Base-by-base conservation (phyloP, 2,888 invertebrate genomes). In the Phrixothrix hirtus region DNA sequence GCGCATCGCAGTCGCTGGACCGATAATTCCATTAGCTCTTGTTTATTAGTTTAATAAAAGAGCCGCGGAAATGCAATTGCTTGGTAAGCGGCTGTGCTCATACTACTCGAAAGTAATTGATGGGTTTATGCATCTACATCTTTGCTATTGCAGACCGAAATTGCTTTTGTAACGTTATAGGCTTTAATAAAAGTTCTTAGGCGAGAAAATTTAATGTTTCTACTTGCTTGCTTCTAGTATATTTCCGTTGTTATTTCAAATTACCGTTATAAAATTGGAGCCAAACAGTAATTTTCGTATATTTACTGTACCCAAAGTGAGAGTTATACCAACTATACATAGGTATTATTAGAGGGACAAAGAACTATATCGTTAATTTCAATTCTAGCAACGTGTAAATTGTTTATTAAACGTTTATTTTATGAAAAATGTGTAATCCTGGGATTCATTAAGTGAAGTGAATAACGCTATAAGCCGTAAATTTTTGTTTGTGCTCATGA, bases 11-110 rank as follows among this genome's bases (percentile, higher is more conserved):
- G 45, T 26, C 39, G 50, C 44, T 26, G 42, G 38, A 47, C 46
- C 47, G 43, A 57, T 54, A 57, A 57, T 54, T 41, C 53, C 53
- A 57, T 57, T 57, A 54, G 41, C 25, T 32, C 45, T 56, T 57
- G 57, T 57, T 57, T 57, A 57, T 57, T 57, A 57, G 57, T 57
- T 57, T 54, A 57, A 50, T 54, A 57, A 49, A 57, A 54, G 49
- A 43, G 45, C 45, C 46, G 45, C 54, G 31, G 49, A 57, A 57
- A 54, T 53, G 57, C 54, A 49, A 54, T 54, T 57, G 49, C 50
- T 46, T 27, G 16, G 37, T 50, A 45, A 55, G 49, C 50, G 54
- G 39, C 12, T 29, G 47, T 47, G 32, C 34, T 39, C 34, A 34
- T 29, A 42, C 21, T 27, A 37, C 39, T 39, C 45, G 32, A 30